Percentiles rank a stretch among this genome's conserved stretches.
These are phyloP conservation scores for Hetaerina titia DNA, from an alignment of 2,888 invertebrate species.

Conservation along the genomic window DNA sequence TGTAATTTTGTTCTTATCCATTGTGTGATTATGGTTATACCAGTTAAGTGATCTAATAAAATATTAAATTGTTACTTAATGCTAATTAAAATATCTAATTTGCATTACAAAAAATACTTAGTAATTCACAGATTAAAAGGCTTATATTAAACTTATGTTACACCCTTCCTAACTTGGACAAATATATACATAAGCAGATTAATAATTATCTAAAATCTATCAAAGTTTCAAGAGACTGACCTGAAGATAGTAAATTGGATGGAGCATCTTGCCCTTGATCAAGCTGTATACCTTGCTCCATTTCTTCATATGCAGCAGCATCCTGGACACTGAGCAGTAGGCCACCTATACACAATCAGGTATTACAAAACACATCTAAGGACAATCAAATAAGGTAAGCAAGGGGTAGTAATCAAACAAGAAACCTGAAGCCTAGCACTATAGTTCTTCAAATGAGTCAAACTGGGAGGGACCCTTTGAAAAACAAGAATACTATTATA, in stretches of 20 bases:
- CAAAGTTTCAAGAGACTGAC: constrained; percentile 76
- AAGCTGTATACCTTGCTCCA: constrained; percentile 81
- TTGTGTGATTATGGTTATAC: background rate
- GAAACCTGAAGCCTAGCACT: no score
- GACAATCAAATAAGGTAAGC: background rate
- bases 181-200: background rate
- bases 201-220: background rate
- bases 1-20: background rate
- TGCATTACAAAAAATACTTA: no score
- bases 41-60: background rate
- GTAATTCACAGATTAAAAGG: no score
- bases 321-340: constrained; percentile 89
- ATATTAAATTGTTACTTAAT: background rate
- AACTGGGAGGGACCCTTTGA: no score
- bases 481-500: no score
- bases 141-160: no score
- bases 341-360: constrained; percentile 80
- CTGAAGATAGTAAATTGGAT: constrained; percentile 85
- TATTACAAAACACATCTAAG: constrained; percentile 37
- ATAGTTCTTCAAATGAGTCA: no score
- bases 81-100: no score
- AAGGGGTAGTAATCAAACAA: no score
- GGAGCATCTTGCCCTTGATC: constrained; percentile 79
- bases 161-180: background rate
- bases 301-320: constrained; percentile 87